Percentiles rank a stretch among this genome's conserved stretches.
These are phyloP conservation scores for Coelopa pilipes DNA, from an alignment of 2,888 invertebrate species.

Conservation along the genomic window DNA sequence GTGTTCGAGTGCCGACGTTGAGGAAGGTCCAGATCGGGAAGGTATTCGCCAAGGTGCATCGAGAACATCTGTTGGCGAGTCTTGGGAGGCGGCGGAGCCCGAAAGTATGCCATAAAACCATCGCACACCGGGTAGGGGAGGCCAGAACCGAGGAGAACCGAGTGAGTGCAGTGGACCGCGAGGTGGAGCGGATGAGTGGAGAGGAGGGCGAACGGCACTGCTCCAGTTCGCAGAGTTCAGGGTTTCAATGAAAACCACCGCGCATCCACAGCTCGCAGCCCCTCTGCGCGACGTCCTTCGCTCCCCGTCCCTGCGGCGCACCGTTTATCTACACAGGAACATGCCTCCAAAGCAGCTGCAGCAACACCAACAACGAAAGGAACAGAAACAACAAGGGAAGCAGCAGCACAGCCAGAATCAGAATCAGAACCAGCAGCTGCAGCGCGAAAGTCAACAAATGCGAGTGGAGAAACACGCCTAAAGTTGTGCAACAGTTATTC, in stretches of 20 bases:
- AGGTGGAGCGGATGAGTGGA: neutral
- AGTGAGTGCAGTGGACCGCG: neutral
- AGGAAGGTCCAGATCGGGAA: neutral
- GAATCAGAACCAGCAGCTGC: neutral
- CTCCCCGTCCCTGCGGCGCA: neutral
- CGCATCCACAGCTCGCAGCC: slow-evolving; percentile 21
- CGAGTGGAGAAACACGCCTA: slow-evolving; percentile 22
- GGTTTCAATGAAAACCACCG: slow-evolving; percentile 34
- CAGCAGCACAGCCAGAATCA: too few relatives aligned
- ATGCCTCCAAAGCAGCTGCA: neutral
- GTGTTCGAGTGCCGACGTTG: neutral
- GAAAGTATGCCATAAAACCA: slow-evolving; percentile 25
- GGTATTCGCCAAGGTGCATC: too few relatives aligned
- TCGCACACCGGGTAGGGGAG: neutral
- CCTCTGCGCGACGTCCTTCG: neutral
- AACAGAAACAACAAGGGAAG: too few relatives aligned
- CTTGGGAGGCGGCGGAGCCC: neutral
- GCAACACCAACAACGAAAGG: neutral
- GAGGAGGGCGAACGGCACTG: slow-evolving; percentile 12
- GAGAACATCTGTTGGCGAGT: neutral
- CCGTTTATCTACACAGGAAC: slow-evolving; percentile 24
- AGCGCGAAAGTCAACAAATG: slow-evolving; percentile 9
- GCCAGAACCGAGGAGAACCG: too few relatives aligned
- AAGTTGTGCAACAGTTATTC: slow-evolving; percentile 38
- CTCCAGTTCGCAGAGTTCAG: slow-evolving; percentile 37